phyloP scores from a whole-genome alignment of 2,113 vertebrate species.

The Galbula dea region DNA sequence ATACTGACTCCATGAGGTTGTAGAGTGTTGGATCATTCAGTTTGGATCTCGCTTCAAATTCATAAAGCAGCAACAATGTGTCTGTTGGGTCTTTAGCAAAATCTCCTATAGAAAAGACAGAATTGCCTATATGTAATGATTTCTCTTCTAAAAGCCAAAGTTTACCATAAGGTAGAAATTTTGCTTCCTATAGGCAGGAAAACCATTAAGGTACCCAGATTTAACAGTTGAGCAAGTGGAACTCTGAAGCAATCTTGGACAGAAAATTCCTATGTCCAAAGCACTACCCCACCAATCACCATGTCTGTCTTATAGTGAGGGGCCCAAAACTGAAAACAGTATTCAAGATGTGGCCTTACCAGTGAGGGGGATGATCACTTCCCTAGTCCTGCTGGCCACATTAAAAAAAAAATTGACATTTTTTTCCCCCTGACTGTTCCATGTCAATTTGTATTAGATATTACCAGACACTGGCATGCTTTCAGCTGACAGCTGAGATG shows the following conservation, averaged over 20 bases:
- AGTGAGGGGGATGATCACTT: too few species aligned
- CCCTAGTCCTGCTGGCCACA: too few species aligned
- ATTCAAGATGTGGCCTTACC: too few species aligned
- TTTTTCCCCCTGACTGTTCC: too few species aligned
- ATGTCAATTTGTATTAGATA: too few species aligned
- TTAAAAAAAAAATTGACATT: too few species aligned
- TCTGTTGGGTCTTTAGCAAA: constrained; percentile 80
- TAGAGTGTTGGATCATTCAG: constrained; percentile 82
- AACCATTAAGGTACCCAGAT: not conserved
- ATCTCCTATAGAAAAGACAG: constrained; percentile 70
- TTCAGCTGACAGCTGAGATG: too few species aligned
- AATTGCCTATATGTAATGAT: not conserved
- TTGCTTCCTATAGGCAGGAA: not conserved
- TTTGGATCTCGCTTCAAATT: constrained; percentile 89
- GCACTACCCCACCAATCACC: not conserved
- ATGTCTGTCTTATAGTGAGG: not conserved
- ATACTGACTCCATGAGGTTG: constrained; percentile 79
- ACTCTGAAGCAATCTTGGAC: not conserved
- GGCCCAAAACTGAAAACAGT: too few species aligned
- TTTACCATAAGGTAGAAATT: not conserved
- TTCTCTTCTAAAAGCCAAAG: not conserved
- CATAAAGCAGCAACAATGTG: constrained; percentile 85
- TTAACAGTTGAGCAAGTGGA: not conserved
- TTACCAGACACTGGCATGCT: too few species aligned
- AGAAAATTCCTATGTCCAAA: not conserved